Evolutionary conservation across 2,113 vertebrate genomes (phyloP), one percentile per base, ranked within the genome.

Genomic region (Trematomus loennbergii): DNA sequence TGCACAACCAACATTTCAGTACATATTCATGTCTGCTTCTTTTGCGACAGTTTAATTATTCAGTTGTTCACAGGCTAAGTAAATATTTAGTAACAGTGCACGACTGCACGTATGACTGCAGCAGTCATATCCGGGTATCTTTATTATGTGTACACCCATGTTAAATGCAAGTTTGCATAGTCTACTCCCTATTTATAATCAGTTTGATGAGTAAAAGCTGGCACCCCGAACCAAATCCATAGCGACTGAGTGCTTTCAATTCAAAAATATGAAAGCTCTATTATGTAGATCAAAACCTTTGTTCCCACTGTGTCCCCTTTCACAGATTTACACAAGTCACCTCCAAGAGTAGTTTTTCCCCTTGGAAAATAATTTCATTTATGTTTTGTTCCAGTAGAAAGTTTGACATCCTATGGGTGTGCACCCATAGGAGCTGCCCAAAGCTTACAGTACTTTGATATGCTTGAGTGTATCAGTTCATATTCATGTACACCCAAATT

Each of bases 381-480:
- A 9, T 15, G 16, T 71, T 71, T 67, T 46, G 57, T 68, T 65
- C 58, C 68, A 75, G 55, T 29, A 62, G 16, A 58, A 49, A 29
- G 52, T 79, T 55, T 29, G 4, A 3, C 4, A 29, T n/a, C n/a
- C n/a, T n/a, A n/a, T n/a, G n/a, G n/a, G 64, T 6, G 15, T 48
- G 55, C 43, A 72, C 29, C 59, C 29, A 55, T 1, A 45, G 12
- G 12, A 60, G 58, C 59, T 61, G 50, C 77, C 81, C 68, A 65
- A 33, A 68, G 33, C 63, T 71, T 68, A 65, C 72, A 79, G 55
- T 76, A 72, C 68, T 77, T 1, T 57, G 72, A 84, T 82, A 79
- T 64, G 59, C 40, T 33, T 36, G 12, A 62, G 36, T 11, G 18
- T 12, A 22, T 59, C 40, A 63, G 25, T 64, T 53, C 17, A 57